Percentiles rank a stretch among this genome's conserved stretches.
Conservation (phyloP, 1,140 invertebrate genomes). For the Drosophila fuyamai region DNA sequence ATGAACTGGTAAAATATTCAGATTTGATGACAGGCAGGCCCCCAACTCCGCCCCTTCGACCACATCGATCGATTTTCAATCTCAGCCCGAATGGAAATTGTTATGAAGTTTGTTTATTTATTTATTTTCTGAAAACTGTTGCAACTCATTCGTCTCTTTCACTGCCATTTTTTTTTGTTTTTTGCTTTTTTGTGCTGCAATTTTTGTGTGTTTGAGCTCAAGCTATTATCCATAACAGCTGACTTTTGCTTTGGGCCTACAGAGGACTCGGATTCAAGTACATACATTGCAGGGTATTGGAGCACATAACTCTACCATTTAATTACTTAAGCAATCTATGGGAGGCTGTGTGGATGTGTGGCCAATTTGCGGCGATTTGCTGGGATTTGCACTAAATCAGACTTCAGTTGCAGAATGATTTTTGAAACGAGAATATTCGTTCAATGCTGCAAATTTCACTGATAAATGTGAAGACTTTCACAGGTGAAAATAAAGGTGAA, state of each 20-base stretch:
- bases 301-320: constrained; percentile 30
- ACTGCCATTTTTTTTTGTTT: neutral
- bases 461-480: neutral
- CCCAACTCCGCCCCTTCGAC: neutral
- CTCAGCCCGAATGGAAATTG: constrained; percentile 40
- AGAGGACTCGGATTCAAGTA: neutral
- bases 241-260: neutral
- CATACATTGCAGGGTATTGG: neutral
- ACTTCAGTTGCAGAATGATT: too few species aligned
- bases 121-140: constrained; percentile 37
- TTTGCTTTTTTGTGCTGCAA: neutral
- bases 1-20: constrained; percentile 50
- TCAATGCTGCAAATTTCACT: neutral
- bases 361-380: constrained; percentile 25
- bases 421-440: neutral
- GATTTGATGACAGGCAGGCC: constrained; percentile 33
- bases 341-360: constrained; percentile 3
- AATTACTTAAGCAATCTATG: constrained; percentile 52
- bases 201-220: neutral
- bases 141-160: constrained; percentile 4
- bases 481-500: neutral
- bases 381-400: constrained; percentile 1
- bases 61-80: constrained; percentile 53
- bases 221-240: constrained; percentile 4
- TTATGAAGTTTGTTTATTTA: constrained; percentile 50